phyloP scores from a whole-genome alignment of 1,140 invertebrate species.

The Penaeus chinensis region DNA sequence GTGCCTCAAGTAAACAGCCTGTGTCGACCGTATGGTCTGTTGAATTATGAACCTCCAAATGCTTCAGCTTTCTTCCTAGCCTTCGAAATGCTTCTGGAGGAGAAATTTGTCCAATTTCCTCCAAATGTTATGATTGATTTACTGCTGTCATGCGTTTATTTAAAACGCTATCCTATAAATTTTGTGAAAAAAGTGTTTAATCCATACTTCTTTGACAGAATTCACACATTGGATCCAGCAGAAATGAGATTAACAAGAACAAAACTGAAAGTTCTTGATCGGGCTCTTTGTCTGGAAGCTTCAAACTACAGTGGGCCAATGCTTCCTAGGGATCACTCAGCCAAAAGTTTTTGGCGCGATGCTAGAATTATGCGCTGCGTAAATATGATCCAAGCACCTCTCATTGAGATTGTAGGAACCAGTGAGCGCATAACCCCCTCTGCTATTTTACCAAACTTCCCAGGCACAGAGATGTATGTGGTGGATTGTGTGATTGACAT shows the following conservation, averaged over 20 bases:
- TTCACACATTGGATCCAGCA: constrained; percentile 69
- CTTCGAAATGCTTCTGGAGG: constrained; percentile 72
- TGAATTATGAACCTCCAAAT: constrained; percentile 74
- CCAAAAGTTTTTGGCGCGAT: constrained; percentile 71
- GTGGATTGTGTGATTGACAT: constrained; percentile 76
- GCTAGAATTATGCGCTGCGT: constrained; percentile 71
- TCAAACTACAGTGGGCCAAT: constrained; percentile 73
- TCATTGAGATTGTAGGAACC: constrained; percentile 69
- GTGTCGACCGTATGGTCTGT: constrained; percentile 75
- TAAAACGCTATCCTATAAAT: constrained; percentile 76
- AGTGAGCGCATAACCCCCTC: constrained; percentile 69
- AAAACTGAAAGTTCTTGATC: constrained; percentile 76
- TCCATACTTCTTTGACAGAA: constrained; percentile 74
- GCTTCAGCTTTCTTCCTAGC: constrained; percentile 73
- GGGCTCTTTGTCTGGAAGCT: constrained; percentile 76
- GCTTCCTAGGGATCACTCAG: constrained; percentile 71
- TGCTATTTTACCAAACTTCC: constrained; percentile 72
- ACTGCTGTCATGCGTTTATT: constrained; percentile 76
- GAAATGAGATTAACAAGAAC: constrained; percentile 66
- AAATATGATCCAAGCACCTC: constrained; percentile 69
- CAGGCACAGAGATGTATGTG: constrained; percentile 74
- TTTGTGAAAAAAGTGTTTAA: constrained; percentile 76
- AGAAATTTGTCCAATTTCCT: constrained; percentile 74
- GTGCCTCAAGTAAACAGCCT: constrained; percentile 73
- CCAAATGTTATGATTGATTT: constrained; percentile 75